Percentiles rank a stretch among this genome's conserved stretches.
phyloP scores from a whole-genome alignment of 2,797 vertebrate species.

The Eospalax fontanierii region DNA sequence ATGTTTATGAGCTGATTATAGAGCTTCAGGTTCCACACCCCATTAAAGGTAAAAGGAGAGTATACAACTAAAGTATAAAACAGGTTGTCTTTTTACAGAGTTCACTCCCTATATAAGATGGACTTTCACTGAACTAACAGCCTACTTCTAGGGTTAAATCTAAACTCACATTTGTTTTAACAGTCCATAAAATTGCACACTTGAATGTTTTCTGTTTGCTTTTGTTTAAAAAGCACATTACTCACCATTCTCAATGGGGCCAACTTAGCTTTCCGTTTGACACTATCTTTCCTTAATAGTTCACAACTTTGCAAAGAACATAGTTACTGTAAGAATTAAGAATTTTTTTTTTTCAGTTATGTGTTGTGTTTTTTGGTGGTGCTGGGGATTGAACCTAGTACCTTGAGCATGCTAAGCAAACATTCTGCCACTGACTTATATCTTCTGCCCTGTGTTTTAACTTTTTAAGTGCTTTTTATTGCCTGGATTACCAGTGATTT shows the following conservation, averaged over 20 bases:
- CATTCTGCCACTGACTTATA: not conserved
- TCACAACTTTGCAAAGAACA: conserved; percentile 60
- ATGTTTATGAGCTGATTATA: conserved; percentile 55
- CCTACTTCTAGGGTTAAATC: conserved; percentile 53
- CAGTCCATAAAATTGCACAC: conserved; percentile 52
- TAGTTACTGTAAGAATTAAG: conserved; percentile 63
- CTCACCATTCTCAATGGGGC: not conserved
- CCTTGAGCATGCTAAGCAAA: not conserved
- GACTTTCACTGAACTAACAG: conserved; percentile 19
- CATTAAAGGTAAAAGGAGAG: conserved; percentile 53
- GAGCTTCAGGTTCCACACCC: not conserved
- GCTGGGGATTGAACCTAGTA: not conserved
- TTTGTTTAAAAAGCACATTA: conserved; percentile 57
- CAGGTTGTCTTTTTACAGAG: conserved; percentile 1
- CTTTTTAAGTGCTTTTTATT: conserved; percentile 41
- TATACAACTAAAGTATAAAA: conserved; percentile 20
- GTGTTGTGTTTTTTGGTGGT: not conserved
- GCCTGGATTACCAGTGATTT: conserved; percentile 45
- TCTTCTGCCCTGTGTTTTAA: not conserved
- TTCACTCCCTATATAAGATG: not conserved
- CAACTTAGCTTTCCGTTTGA: conserved; percentile 65
- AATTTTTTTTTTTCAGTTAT: conserved; percentile 24
- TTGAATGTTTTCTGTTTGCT: conserved; percentile 63
- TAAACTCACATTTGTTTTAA: conserved; percentile 20
- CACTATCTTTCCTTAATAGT: conserved; percentile 31